phyloP scores from a whole-genome alignment of 2,888 invertebrate species.

The Eristalis arbustorum region DNA sequence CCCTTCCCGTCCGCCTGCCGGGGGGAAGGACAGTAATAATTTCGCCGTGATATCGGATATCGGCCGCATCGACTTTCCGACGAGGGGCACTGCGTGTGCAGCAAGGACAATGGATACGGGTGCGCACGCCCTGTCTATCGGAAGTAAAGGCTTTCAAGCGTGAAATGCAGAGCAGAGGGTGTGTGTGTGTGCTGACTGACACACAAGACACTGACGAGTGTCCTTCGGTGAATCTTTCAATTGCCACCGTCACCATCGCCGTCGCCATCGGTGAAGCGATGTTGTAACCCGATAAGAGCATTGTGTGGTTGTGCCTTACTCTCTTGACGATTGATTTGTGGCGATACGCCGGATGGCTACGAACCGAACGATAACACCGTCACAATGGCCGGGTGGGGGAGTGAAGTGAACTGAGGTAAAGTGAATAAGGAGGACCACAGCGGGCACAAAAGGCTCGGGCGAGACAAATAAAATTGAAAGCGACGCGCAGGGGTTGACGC shows the following conservation, averaged over 20 bases:
- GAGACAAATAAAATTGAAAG: conserved; percentile 47
- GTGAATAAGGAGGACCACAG: conserved; percentile 4
- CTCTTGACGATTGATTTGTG: conserved; percentile 52
- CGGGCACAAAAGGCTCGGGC: conserved; percentile 36
- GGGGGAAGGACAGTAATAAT: conserved; percentile 46
- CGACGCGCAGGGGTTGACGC: conserved; percentile 26
- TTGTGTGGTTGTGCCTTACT: conserved; percentile 58
- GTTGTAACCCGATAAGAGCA: conserved; percentile 68
- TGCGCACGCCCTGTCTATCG: background rate
- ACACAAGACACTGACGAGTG: background rate
- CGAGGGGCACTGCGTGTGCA: background rate
- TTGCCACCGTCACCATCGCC: background rate
- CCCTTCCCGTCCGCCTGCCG: background rate
- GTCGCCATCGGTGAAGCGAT: conserved; percentile 19
- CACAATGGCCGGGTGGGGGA: background rate
- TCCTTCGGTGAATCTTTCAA: conserved; percentile 39
- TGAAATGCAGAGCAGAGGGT: background rate
- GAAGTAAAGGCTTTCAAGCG: background rate
- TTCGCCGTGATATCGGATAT: conserved; percentile 52
- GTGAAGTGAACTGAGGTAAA: background rate
- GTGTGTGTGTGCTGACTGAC: background rate
- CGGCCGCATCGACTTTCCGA: conserved; percentile 28
- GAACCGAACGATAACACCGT: conserved; percentile 18
- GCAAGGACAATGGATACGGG: background rate
- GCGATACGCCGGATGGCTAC: conserved; percentile 59